These are phyloP conservation scores for Pholis gunnellus DNA, from an alignment of 2,113 vertebrate species.

Conservation along the genomic window DNA sequence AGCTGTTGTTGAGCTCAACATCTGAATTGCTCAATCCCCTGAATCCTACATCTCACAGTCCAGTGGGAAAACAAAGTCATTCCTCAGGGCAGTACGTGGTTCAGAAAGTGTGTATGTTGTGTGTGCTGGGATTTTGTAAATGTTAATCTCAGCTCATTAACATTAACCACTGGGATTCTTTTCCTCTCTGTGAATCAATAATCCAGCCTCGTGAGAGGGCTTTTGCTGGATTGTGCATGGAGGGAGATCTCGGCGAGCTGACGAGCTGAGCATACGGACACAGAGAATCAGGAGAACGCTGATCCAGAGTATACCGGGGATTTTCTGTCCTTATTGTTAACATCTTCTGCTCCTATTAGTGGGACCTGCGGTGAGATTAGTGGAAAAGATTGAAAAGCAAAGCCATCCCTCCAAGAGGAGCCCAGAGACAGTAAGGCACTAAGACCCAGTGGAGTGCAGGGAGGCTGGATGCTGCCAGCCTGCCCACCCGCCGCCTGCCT, in stretches of 20 bases:
- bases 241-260: slow-evolving; percentile 31
- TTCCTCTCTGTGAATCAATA: slow-evolving; percentile 62
- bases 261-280: slow-evolving; percentile 28
- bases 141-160: slow-evolving; percentile 67
- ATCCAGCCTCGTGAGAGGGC: slow-evolving; percentile 67
- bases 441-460: slow-evolving; percentile 81
- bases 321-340: slow-evolving; percentile 34
- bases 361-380: not conserved
- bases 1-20: not conserved
- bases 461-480: slow-evolving; percentile 63
- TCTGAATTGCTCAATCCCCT: not conserved
- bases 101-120: slow-evolving; percentile 17
- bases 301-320: slow-evolving; percentile 20
- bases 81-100: slow-evolving; percentile 4
- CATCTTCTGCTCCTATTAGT: not conserved
- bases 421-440: slow-evolving; percentile 67
- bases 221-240: slow-evolving; percentile 59
- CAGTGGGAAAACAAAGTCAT: slow-evolving; percentile 21
- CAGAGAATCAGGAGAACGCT: slow-evolving; percentile 19
- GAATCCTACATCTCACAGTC: not conserved
- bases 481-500: slow-evolving; percentile 71
- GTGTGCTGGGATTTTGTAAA: slow-evolving; percentile 31
- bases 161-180: slow-evolving; percentile 63
- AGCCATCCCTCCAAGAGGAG: slow-evolving; percentile 10
- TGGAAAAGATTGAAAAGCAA: not conserved